Conservation (phyloP, 2,113 vertebrate species). For the Donacobius atricapilla region DNA sequence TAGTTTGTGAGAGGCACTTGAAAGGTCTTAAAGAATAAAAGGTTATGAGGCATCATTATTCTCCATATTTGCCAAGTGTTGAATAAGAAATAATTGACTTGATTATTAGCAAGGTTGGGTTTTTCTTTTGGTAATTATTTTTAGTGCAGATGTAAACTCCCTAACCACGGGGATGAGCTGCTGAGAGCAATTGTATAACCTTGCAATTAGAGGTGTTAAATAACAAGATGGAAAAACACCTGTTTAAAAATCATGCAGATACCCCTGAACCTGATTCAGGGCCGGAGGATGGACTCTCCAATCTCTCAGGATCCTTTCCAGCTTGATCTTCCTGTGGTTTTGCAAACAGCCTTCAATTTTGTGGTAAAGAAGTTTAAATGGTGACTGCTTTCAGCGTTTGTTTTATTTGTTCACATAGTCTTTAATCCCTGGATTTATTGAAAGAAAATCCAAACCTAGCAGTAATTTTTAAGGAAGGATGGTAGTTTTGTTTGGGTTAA, state of each 20-base stretch:
- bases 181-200: not conserved
- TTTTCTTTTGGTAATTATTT: not conserved
- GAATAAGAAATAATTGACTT: not conserved
- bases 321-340: not conserved
- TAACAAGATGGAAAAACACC: not conserved
- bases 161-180: not conserved
- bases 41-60: not conserved
- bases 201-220: slow-evolving; percentile 13
- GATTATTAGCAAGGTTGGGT: not conserved
- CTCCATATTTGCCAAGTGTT: not conserved
- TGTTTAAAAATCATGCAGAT: not conserved
- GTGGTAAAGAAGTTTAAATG: not conserved
- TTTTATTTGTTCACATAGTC: not conserved
- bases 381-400: not conserved
- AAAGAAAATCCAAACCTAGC: not conserved
- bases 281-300: not conserved
- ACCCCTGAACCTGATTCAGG: not conserved
- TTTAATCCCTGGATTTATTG: not conserved
- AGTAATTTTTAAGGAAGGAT: not conserved
- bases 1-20: not conserved
- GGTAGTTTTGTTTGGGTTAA: not conserved
- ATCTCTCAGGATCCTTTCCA: not conserved
- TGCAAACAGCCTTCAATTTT: not conserved
- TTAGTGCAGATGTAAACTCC: not conserved
- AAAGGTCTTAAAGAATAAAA: not conserved